Conservation (phyloP, 1,140 invertebrate genomes). For the Ruditapes philippinarum region DNA sequence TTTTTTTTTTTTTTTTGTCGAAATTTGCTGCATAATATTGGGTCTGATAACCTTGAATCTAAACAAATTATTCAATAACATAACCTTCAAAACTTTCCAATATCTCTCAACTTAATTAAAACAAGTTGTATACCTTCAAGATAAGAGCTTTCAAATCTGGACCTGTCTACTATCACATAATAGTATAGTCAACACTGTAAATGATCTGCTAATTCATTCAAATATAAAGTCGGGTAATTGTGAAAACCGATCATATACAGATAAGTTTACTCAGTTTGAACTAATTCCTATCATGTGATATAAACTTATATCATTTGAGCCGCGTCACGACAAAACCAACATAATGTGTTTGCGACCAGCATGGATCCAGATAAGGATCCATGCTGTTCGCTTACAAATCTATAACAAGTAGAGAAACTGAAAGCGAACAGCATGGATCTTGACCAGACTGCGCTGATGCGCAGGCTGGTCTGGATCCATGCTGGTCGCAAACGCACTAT, state of each 20-base stretch:
- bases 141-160: constrained; percentile 11
- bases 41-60: neutral
- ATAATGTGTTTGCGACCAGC: no score
- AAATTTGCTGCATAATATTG: neutral
- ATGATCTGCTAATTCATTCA: neutral
- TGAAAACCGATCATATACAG: neutral
- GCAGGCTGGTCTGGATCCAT: no score
- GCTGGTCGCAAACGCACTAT: no score
- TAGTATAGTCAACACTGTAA: neutral
- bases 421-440: no score
- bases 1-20: neutral
- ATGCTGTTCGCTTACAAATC: no score
- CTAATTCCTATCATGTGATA: neutral
- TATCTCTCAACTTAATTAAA: neutral
- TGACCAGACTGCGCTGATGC: no score
- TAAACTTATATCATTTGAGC: no score
- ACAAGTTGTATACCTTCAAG: neutral
- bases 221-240: neutral
- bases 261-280: constrained; percentile 12
- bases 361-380: no score
- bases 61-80: neutral
- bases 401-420: no score
- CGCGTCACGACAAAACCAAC: no score
- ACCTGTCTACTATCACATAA: neutral
- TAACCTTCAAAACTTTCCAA: constrained; percentile 10